Base-by-base conservation (phyloP, 1,140 invertebrate genomes). In the Homarus americanus region DNA sequence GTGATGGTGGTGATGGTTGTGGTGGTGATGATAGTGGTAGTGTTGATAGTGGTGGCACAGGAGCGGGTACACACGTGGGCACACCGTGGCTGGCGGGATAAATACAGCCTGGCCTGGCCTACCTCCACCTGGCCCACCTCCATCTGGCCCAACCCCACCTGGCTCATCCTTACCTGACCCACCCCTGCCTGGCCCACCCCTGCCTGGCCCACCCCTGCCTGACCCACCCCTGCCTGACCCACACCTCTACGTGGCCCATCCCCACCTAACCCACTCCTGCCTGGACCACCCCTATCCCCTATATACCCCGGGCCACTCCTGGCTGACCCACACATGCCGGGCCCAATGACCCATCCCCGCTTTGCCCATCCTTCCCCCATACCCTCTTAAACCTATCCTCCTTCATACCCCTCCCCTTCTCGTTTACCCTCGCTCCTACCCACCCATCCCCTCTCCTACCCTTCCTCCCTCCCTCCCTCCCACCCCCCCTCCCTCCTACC, bases 21-120 rank as follows among this genome's bases (percentile, higher is more conserved):
- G n/a, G n/a, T n/a, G n/a, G n/a, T n/a, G n/a, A n/a, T n/a, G n/a
- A n/a, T n/a, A n/a, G n/a, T n/a, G n/a, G n/a, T n/a, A n/a, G n/a
- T n/a, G n/a, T n/a, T n/a, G n/a, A n/a, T n/a, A n/a, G n/a, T n/a
- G n/a, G n/a, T n/a, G n/a, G n/a, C n/a, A n/a, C n/a, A n/a, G n/a
- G n/a, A n/a, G n/a, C 44, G 4, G 44, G n/a, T n/a, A n/a, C 32
- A 28, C 66, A 75, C 72, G 83, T 49, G 41, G 41, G 75, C 83
- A 72, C 38, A 28, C 20, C 41, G 32, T 53, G 83, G 36, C n/a
- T 73, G 17, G 34, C 20, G 41, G 34, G 44, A 75, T 85, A 85
- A 75, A 85, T 72, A 75, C 83, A 66, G 69, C 41, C 32, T 82
- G 79, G 49, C 79, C 32, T 49, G 44, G 44, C 53, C 34, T 15